Evolutionary conservation across 2,888 invertebrate species (phyloP).

Genomic region (Oscheius sp.): DNA sequence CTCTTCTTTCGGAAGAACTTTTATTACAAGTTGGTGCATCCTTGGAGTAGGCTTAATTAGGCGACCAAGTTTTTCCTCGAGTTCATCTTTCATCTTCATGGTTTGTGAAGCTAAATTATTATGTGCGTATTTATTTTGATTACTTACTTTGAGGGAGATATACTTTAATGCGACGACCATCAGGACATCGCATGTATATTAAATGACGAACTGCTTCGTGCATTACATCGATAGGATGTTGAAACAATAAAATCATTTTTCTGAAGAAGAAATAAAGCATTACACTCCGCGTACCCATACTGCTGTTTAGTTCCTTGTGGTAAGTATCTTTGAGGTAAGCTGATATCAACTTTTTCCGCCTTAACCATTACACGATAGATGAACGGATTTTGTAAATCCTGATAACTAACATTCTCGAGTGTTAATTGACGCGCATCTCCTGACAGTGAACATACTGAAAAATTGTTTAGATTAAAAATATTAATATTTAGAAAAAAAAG

Average conservation of each 20-base stretch:
- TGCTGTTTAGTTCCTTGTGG: conserved; percentile 32
- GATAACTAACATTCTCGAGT: conserved; percentile 43
- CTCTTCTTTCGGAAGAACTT: conserved; percentile 34
- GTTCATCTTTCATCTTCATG: conserved; percentile 48
- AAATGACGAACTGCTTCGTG: conserved; percentile 47
- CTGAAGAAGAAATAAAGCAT: conserved; percentile 23
- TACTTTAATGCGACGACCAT: conserved; percentile 45
- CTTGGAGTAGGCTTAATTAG: conserved; percentile 41
- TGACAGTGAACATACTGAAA: conserved; percentile 24
- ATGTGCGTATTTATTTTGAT: too few species aligned
- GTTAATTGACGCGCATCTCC: conserved; percentile 33
- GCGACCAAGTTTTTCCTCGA: conserved; percentile 46
- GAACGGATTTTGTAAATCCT: conserved; percentile 49
- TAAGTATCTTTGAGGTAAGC: conserved; percentile 37
- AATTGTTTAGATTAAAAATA: too few species aligned
- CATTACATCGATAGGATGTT: conserved; percentile 39
- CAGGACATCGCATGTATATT: conserved; percentile 45
- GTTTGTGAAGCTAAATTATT: conserved; percentile 30
- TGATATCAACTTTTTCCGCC: conserved; percentile 37
- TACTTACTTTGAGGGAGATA: conserved; percentile 50
- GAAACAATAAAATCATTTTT: conserved; percentile 37
- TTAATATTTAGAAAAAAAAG: too few species aligned
- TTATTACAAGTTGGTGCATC: conserved; percentile 44
- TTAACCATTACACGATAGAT: conserved; percentile 46
- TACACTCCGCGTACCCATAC: conserved; percentile 29